A percentile compares a stretch with the other conserved stretches of the same genome.
Evolutionary conservation across 2,888 invertebrate genomes (phyloP).

Genomic region (Cacoxenus indagator): DNA sequence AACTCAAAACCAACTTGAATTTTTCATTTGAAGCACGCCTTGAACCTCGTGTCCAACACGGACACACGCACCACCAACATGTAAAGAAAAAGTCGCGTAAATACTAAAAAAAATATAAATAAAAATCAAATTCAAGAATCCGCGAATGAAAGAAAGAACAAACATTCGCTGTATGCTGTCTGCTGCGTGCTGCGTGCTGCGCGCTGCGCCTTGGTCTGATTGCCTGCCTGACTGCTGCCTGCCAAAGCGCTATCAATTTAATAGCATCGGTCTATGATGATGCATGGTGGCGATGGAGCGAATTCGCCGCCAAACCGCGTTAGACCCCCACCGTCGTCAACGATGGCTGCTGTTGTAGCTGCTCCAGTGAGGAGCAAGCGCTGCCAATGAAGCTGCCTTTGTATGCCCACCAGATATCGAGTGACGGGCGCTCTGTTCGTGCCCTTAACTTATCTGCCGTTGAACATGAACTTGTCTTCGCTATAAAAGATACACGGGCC

Average conservation of each 20-base stretch:
- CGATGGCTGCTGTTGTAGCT: slow-evolving; percentile 12
- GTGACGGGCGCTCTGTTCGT: slow-evolving; percentile 14
- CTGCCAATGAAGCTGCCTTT: neutral
- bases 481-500: slow-evolving; percentile 11
- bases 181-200: too few relatives aligned
- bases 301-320: neutral
- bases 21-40: neutral
- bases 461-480: slow-evolving; percentile 39
- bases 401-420: neutral
- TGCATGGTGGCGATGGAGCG: slow-evolving; percentile 1
- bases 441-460: slow-evolving; percentile 29
- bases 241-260: slow-evolving; percentile 62
- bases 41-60: slow-evolving; percentile 25
- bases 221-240: too few relatives aligned
- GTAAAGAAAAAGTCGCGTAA: slow-evolving; percentile 2
- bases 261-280: slow-evolving; percentile 67
- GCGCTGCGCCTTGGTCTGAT: too few relatives aligned
- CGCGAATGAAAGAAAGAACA: slow-evolving; percentile 29
- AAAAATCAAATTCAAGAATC: slow-evolving; percentile 23
- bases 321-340: neutral
- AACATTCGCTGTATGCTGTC: slow-evolving; percentile 4
- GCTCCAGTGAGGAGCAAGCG: slow-evolving; percentile 32
- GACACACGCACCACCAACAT: slow-evolving; percentile 22
- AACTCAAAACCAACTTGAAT: neutral
- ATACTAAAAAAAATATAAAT: slow-evolving; percentile 12